These are phyloP conservation scores for Boulengerochromis microlepis DNA, from an alignment of 2,113 vertebrate genomes.

Conservation along the genomic window DNA sequence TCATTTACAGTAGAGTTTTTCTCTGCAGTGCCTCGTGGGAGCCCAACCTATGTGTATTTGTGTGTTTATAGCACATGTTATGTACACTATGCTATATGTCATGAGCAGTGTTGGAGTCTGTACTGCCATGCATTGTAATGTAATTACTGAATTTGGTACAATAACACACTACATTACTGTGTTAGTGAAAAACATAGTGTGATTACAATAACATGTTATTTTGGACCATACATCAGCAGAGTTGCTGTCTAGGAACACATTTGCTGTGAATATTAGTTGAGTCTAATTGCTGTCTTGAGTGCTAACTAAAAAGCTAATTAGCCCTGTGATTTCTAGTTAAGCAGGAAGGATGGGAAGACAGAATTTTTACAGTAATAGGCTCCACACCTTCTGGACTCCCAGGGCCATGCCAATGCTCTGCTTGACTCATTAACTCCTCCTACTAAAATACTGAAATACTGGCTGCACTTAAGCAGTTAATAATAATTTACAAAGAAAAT, in stretches of 20 bases:
- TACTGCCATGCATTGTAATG: neutral
- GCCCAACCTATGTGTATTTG: neutral
- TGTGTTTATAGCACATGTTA: neutral
- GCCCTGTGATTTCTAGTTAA: conserved; percentile 8
- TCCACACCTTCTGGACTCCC: neutral
- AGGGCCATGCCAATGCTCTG: neutral
- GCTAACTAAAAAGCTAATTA: conserved; percentile 37
- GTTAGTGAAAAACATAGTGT: neutral
- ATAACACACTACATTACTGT: neutral
- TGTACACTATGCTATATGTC: neutral
- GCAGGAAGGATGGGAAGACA: neutral
- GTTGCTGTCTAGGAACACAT: neutral
- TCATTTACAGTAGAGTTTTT: conserved; percentile 1
- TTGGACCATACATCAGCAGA: neutral
- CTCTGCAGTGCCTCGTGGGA: neutral
- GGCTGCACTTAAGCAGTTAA: neutral
- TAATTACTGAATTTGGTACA: neutral
- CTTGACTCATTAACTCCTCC: neutral
- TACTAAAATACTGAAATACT: neutral
- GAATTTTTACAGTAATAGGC: neutral
- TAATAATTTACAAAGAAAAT: neutral
- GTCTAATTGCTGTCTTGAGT: conserved; percentile 35
- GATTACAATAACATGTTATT: neutral
- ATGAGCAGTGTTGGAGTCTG: neutral
- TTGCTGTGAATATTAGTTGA: conserved; percentile 19